Evolutionary conservation across 1,140 invertebrate species (phyloP).

Genomic region (Phymastichus coffea): DNA sequence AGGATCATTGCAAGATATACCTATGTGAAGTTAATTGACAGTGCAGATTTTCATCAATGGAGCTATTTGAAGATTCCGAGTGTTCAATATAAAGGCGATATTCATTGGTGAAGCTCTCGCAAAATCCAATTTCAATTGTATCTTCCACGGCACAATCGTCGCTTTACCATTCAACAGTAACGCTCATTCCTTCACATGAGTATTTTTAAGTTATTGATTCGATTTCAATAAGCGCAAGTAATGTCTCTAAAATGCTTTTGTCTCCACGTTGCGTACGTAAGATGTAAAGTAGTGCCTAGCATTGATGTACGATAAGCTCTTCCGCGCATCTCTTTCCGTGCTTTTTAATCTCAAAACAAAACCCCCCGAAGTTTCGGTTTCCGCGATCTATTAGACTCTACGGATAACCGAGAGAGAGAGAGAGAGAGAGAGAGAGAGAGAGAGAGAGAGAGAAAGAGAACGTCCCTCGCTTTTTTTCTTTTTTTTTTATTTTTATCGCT

Average conservation of each 20-base stretch:
- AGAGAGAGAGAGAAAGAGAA: slow-evolving; percentile 9
- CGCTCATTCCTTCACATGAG: too few relatives aligned
- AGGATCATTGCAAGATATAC: slow-evolving; percentile 8
- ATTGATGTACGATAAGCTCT: too few relatives aligned
- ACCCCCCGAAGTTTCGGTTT: slow-evolving; percentile 2
- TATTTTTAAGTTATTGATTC: too few relatives aligned
- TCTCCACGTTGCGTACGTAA: too few relatives aligned
- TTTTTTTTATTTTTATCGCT: slow-evolving; percentile 16
- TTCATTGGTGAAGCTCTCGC: slow-evolving; percentile 7
- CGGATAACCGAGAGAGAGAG: slow-evolving; percentile 11
- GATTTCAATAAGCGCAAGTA: too few relatives aligned
- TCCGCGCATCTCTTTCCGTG: too few relatives aligned
- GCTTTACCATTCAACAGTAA: too few relatives aligned
- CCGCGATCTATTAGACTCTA: slow-evolving; percentile 4
- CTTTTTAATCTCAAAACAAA: slow-evolving; percentile 12
- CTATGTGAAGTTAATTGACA: slow-evolving; percentile 24
- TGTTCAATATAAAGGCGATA: slow-evolving; percentile 16
- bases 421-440: slow-evolving; percentile 17
- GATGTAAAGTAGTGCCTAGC: too few relatives aligned
- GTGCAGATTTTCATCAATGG: slow-evolving; percentile 7
- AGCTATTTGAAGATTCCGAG: slow-evolving; percentile 10
- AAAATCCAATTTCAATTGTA: too few relatives aligned
- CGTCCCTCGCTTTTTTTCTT: slow-evolving; percentile 5
- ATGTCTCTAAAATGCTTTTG: too few relatives aligned
- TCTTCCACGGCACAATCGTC: too few relatives aligned